Percentiles rank a stretch among this genome's conserved stretches.
Evolutionary conservation across 1,140 invertebrate species (phyloP).

Genomic region (Alviniconcha marisindica): DNA sequence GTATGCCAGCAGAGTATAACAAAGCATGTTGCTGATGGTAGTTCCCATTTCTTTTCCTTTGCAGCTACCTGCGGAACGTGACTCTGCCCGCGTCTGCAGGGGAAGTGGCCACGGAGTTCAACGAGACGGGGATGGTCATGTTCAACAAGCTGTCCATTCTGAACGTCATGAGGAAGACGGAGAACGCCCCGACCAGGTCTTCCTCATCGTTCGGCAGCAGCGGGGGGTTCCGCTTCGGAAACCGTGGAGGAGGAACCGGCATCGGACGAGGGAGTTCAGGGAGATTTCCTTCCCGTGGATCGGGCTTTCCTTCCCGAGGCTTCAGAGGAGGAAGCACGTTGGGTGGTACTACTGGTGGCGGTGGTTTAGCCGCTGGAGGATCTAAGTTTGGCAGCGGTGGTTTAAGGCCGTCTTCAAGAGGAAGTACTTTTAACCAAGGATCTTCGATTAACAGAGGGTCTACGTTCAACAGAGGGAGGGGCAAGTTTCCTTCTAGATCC

Average conservation of each 20-base stretch:
- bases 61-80: conserved; percentile 28
- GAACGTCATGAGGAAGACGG: conserved; percentile 19
- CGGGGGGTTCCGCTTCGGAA: neutral
- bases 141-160: conserved; percentile 29
- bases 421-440: too few species aligned
- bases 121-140: conserved; percentile 25
- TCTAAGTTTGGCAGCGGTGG: too few species aligned
- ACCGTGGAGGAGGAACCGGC: too few species aligned
- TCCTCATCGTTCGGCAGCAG: neutral
- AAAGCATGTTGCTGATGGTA: too few species aligned
- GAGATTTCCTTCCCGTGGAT: neutral
- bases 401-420: too few species aligned
- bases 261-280: neutral
- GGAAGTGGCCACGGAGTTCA: neutral
- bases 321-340: neutral
- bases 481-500: neutral
- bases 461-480: too few species aligned
- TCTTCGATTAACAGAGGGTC: too few species aligned
- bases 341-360: too few species aligned
- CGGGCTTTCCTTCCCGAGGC: neutral
- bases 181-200: neutral
- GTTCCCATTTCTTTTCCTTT: neutral
- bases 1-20: too few species aligned
- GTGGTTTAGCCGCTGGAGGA: too few species aligned
- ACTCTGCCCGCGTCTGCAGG: neutral